These are phyloP conservation scores for crab-eating macaque (Macaca fascicularis) DNA, from an alignment of 2,113 vertebrate species.

Conservation along the genomic window T2T-MFA8v1.1 NC_088378.1:106737001-106737500, in stretches of 20 bases:
- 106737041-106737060: neutral
- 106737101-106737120: neutral
- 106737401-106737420: no score
- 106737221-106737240: neutral
- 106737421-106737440: neutral
- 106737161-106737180: neutral
- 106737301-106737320: neutral
- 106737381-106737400: rapidly evolving
- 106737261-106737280: neutral
- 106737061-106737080: neutral
- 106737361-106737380: neutral
- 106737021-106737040: neutral
- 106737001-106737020: neutral
- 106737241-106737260: neutral
- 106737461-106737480: neutral
- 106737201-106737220: neutral
- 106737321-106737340: neutral
- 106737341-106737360: neutral
- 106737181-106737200: neutral
- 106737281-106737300: neutral
- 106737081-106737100: neutral
- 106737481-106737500: no score
- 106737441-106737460: neutral
- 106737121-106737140: neutral
- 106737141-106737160: neutral